Percentiles rank a stretch among this genome's conserved stretches.
Conservation (phyloP, 1,140 invertebrate species). For the Drosophila subobscura region DNA sequence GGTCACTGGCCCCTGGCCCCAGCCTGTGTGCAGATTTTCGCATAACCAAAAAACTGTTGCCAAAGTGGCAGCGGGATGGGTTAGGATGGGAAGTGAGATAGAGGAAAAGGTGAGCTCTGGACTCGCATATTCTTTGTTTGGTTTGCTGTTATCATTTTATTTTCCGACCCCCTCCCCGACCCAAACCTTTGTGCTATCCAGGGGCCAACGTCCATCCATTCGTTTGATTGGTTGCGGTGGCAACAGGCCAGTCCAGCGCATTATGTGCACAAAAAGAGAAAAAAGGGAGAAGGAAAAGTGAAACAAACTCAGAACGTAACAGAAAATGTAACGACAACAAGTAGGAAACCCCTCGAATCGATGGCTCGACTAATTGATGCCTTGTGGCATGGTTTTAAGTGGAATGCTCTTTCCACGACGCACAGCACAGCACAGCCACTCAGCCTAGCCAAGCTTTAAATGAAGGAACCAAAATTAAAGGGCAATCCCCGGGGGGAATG, state of each 20-base stretch:
- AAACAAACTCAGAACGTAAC: conserved; percentile 1
- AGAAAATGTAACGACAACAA: conserved; percentile 37
- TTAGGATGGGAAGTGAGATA: neutral
- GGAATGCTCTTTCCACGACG: conserved; percentile 5
- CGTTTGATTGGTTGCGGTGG: conserved; percentile 66
- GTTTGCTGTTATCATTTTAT: conserved; percentile 37
- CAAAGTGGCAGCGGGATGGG: neutral
- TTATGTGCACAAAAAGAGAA: conserved; percentile 44
- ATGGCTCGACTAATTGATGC: conserved; percentile 53
- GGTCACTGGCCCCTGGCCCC: too few relatives aligned
- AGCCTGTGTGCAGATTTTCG: conserved; percentile 47
- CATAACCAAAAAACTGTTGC: conserved; percentile 14
- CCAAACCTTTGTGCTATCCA: neutral
- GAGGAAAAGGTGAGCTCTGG: conserved; percentile 38
- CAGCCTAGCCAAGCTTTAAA: too few relatives aligned
- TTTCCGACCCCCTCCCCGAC: conserved; percentile 21
- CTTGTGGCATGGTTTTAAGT: conserved; percentile 44
- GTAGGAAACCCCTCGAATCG: conserved; percentile 43
- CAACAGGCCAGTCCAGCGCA: conserved; percentile 58
- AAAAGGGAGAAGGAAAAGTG: neutral
- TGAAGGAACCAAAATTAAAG: too few relatives aligned
- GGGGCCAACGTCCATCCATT: conserved; percentile 5
- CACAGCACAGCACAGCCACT: too few relatives aligned
- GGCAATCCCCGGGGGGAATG: too few relatives aligned
- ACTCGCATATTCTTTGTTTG: conserved; percentile 21